Percentiles rank a stretch among this genome's conserved stretches.
Conservation (phyloP, 2,888 invertebrate species). For the Papilio gigon region DNA sequence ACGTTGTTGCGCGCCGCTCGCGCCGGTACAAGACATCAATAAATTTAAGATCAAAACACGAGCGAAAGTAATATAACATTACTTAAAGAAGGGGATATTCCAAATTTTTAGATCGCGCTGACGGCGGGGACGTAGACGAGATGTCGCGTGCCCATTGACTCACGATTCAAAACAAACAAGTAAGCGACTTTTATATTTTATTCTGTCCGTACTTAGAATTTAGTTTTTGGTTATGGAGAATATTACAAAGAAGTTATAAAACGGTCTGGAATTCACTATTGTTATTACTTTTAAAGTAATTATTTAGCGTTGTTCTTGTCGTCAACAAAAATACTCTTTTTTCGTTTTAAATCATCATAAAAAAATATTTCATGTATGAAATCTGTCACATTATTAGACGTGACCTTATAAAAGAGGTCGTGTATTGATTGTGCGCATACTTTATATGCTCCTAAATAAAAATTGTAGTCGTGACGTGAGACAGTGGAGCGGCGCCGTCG, state of each 20-base stretch:
- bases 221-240: not conserved
- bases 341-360: too few relatives aligned
- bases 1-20: not conserved
- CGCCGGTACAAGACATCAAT: constrained; percentile 39
- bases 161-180: constrained; percentile 35
- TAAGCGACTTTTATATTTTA: not conserved
- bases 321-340: too few relatives aligned
- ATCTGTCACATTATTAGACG: too few relatives aligned
- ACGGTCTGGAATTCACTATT: too few relatives aligned
- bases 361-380: too few relatives aligned
- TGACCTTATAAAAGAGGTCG: too few relatives aligned
- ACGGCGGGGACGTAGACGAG: constrained; percentile 51
- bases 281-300: too few relatives aligned
- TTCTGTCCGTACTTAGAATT: not conserved
- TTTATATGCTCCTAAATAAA: not conserved
- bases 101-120: constrained; percentile 66
- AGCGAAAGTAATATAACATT: constrained; percentile 61
- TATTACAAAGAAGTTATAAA: too few relatives aligned
- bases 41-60: constrained; percentile 50
- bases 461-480: constrained; percentile 40
- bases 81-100: constrained; percentile 66
- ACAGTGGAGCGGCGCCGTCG: constrained; percentile 53
- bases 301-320: too few relatives aligned
- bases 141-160: constrained; percentile 53
- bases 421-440: not conserved